Evolutionary conservation across 2,888 invertebrate species (phyloP), one percentile per base, ranked within the genome.

Genomic region (Volucella bombylans): DNA sequence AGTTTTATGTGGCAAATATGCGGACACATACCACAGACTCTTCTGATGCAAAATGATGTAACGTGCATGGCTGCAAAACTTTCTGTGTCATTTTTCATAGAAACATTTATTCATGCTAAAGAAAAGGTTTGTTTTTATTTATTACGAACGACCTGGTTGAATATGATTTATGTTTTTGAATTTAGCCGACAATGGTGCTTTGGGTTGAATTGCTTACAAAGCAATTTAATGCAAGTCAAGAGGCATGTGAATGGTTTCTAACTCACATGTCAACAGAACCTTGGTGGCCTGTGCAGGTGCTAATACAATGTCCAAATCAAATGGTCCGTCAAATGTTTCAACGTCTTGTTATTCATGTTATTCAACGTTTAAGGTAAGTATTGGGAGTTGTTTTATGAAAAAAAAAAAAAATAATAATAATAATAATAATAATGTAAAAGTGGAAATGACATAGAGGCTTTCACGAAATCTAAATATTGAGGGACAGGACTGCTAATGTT

Each of bases 1-100:
- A 98, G 97, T 90, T 98, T 98, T 90, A 98, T 98, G 97, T 98
- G 97, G 94, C 98, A 98, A 92, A 96, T 98, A 91, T 98, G 98
- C 92, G 96, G 97, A 57, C 96, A 97, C 88, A 96, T 98, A 89
- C 98, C 98, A 4, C 97, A 97, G 91, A 97, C 97, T 0, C 92
- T 98, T 82, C 92, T 96, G 77, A 95, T 96, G 15, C 93, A 95
- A 45, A 95, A 95, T 0, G 96, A 97, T 88, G 94, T 97, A 54
- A 96, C 96, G 0, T 95, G 97, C 89, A 94, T 96, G 88, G 96
- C 97, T 0, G 96, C 97, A 0, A 95, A 97, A 88, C 93, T 98
- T 11, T 97, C 97, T 1, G 97, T 97, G 0, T 97, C 98, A 0
- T 98, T 98, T 92, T 98, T 98, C 88, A 96, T 98, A 87, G 98